A percentile compares a stretch with the other conserved stretches of the same genome.
phyloP scores from a whole-genome alignment of 2,113 vertebrate genomes.

The Todiramphus saurophagus region DNA sequence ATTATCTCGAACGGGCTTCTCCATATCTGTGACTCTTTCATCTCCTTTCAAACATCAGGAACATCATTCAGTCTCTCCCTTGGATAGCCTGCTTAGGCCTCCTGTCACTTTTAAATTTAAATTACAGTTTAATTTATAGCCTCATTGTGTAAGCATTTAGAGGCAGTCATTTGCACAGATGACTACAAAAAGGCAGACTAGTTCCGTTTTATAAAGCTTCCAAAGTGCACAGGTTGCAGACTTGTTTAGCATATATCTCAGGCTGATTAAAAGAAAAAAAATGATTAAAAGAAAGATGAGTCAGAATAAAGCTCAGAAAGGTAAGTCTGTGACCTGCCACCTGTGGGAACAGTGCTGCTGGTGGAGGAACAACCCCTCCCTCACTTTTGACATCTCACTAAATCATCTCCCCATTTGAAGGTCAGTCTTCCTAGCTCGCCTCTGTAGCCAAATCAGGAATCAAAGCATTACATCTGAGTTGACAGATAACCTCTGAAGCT shows the following conservation, averaged over 20 bases:
- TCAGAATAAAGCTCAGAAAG: not conserved
- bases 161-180: not conserved
- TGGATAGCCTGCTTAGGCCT: not conserved
- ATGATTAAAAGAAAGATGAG: not conserved
- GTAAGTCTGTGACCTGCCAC: not conserved
- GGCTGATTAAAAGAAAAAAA: not conserved
- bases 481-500: not conserved
- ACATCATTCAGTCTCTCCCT: constrained; percentile 3
- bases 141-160: constrained; percentile 26
- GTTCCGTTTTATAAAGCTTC: not conserved
- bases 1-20: not conserved
- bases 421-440: not conserved
- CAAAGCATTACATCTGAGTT: not conserved
- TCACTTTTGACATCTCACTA: not conserved
- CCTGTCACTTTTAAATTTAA: not conserved
- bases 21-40: constrained; percentile 16
- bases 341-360: not conserved
- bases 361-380: not conserved
- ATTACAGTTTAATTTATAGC: constrained; percentile 6
- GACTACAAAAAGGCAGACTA: not conserved
- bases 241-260: not conserved
- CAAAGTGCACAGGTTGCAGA: not conserved
- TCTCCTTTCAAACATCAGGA: constrained; percentile 48
- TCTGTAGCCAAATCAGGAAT: not conserved
- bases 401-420: not conserved